Evolutionary conservation across 2,888 invertebrate species (phyloP).

Genomic region (Aquatica leii): DNA sequence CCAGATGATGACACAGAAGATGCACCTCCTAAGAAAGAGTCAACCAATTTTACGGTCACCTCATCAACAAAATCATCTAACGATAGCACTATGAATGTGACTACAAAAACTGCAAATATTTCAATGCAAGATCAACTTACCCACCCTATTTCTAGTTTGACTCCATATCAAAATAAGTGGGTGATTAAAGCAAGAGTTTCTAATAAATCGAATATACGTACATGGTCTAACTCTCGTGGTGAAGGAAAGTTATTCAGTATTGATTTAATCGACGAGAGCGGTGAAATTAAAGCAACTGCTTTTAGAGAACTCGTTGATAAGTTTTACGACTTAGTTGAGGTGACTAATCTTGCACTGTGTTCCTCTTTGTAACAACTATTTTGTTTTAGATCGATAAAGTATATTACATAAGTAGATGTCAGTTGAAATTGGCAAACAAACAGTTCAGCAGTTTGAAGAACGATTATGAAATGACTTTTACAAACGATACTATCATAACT

Average conservation of each 20-base stretch:
- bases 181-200: slow-evolving; percentile 90
- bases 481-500: slow-evolving; percentile 65
- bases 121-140: slow-evolving; percentile 61
- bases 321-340: slow-evolving; percentile 88
- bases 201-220: slow-evolving; percentile 79
- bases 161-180: slow-evolving; percentile 97
- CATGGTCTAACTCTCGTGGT: slow-evolving; percentile 91
- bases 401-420: slow-evolving; percentile 86
- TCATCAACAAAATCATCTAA: too few relatives aligned
- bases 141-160: slow-evolving; percentile 84
- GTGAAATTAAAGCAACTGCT: slow-evolving; percentile 92
- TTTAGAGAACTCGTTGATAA: slow-evolving; percentile 90
- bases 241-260: slow-evolving; percentile 94
- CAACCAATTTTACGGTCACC: too few relatives aligned
- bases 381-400: slow-evolving; percentile 66
- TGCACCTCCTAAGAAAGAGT: too few relatives aligned
- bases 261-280: slow-evolving; percentile 92
- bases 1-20: slow-evolving; percentile 42
- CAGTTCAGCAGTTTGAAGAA: slow-evolving; percentile 84
- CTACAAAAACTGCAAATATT: slow-evolving; percentile 46
- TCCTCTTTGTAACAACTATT: not conserved
- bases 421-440: slow-evolving; percentile 93
- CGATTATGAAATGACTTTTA: slow-evolving; percentile 96
- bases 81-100: not conserved
- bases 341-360: slow-evolving; percentile 51